Conservation (phyloP, 2,113 vertebrate genomes). For the Dromiciops gliroides region DNA sequence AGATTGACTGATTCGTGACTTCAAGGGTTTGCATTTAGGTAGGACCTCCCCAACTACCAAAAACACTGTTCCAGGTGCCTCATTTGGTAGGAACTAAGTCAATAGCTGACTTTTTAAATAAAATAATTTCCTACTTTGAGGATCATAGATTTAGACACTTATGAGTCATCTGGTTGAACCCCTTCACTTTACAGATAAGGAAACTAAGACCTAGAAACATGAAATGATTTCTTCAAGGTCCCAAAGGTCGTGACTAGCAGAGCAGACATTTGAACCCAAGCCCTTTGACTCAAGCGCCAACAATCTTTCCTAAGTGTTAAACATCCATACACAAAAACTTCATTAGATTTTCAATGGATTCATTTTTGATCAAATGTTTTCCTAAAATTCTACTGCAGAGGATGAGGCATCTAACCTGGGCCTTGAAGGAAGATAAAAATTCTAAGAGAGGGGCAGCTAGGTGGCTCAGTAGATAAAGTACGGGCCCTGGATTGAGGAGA, state of each 20-base stretch:
- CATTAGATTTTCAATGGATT: neutral
- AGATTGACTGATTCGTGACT: neutral
- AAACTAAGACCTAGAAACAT: neutral
- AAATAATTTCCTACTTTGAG: conserved; percentile 30
- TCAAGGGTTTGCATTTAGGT: neutral
- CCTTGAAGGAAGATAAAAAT: neutral
- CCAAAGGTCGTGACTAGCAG: neutral
- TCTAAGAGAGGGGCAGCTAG: too few relatives aligned
- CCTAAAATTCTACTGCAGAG: neutral
- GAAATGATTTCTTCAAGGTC: neutral
- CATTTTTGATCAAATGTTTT: neutral
- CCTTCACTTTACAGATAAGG: neutral
- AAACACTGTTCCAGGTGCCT: neutral
- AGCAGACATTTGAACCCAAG: neutral
- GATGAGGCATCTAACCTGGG: neutral
- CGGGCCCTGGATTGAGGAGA: too few relatives aligned
- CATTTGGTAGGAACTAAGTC: conserved; percentile 2
- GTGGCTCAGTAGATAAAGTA: too few relatives aligned
- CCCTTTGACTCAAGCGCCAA: neutral
- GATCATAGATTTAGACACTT: neutral
- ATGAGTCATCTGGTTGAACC: neutral
- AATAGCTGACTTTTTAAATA: conserved; percentile 50
- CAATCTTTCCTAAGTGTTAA: neutral
- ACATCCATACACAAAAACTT: neutral
- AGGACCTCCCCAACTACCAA: neutral